phyloP scores from a whole-genome alignment of 2,888 invertebrate genomes.

The Parnassius apollo region DNA sequence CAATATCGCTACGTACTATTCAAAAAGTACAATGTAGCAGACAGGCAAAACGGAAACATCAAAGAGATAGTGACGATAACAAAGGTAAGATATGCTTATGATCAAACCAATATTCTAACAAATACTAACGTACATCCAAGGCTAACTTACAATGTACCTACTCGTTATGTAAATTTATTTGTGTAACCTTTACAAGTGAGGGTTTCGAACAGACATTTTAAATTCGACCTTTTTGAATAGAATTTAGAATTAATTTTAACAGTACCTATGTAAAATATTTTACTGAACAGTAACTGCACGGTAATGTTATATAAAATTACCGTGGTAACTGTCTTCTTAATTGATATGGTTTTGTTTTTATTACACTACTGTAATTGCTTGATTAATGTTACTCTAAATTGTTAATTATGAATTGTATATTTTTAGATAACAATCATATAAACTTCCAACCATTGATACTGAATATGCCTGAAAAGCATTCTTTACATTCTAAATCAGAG shows the following conservation, averaged over 20 bases:
- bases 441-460: slow-evolving; percentile 62
- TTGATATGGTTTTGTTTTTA: background rate
- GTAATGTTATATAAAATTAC: no score
- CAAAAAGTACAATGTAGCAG: slow-evolving; percentile 52
- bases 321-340: background rate
- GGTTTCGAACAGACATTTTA: slow-evolving; percentile 12
- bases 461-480: slow-evolving; percentile 58
- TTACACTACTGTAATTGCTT: no score
- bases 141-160: slow-evolving; percentile 10
- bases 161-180: slow-evolving; percentile 21
- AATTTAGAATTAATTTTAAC: no score
- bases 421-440: slow-evolving; percentile 35
- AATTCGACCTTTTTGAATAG: slow-evolving; percentile 9
- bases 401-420: no score
- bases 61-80: slow-evolving; percentile 45
- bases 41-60: slow-evolving; percentile 53
- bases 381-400: no score
- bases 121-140: slow-evolving; percentile 18
- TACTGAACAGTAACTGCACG: no score
- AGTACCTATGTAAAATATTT: no score
- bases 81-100: slow-evolving; percentile 49
- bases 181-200: slow-evolving; percentile 17
- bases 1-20: slow-evolving; percentile 51
- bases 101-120: slow-evolving; percentile 13
- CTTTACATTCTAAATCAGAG: slow-evolving; percentile 43